These are phyloP conservation scores for Oophaga sylvatica DNA, from an alignment of 2,797 vertebrate species.

Conservation along the genomic window DNA sequence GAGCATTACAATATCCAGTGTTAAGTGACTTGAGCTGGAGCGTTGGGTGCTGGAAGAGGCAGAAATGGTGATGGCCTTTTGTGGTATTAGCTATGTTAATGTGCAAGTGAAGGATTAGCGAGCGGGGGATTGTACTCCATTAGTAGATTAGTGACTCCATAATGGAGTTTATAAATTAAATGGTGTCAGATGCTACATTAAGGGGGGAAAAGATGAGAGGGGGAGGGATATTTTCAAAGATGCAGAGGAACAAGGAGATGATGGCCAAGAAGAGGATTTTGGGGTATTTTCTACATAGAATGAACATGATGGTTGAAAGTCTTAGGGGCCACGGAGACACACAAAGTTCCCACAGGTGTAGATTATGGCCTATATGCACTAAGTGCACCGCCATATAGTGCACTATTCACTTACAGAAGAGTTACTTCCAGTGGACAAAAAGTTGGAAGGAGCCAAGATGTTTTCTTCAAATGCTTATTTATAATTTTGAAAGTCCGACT, in stretches of 20 bases:
- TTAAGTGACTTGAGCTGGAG: slow-evolving; percentile 14
- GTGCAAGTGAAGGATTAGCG: slow-evolving; percentile 44
- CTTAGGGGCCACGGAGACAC: not conserved
- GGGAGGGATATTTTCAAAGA: not conserved
- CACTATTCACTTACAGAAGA: not conserved
- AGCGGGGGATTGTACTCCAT: slow-evolving; percentile 49
- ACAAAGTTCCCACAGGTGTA: not conserved
- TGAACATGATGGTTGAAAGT: not conserved
- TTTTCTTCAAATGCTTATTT: not conserved
- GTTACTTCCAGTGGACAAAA: not conserved
- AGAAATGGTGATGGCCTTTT: slow-evolving; percentile 44
- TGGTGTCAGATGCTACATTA: slow-evolving; percentile 49
- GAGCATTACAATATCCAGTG: not conserved
- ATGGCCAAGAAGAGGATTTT: not conserved
- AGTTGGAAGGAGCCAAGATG: not conserved
- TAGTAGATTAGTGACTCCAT: slow-evolving; percentile 61
- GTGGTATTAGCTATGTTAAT: slow-evolving; percentile 53
- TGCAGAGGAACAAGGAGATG: not conserved
- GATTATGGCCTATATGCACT: too few species aligned
- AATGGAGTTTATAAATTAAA: slow-evolving; percentile 60
- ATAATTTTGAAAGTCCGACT: too few species aligned
- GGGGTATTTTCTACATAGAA: not conserved
- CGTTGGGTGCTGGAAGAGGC: not conserved
- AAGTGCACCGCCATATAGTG: too few species aligned
- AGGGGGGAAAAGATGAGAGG: not conserved